Base-by-base conservation (phyloP, 2,113 vertebrate genomes). In the Myrmecobius fasciatus region DNA sequence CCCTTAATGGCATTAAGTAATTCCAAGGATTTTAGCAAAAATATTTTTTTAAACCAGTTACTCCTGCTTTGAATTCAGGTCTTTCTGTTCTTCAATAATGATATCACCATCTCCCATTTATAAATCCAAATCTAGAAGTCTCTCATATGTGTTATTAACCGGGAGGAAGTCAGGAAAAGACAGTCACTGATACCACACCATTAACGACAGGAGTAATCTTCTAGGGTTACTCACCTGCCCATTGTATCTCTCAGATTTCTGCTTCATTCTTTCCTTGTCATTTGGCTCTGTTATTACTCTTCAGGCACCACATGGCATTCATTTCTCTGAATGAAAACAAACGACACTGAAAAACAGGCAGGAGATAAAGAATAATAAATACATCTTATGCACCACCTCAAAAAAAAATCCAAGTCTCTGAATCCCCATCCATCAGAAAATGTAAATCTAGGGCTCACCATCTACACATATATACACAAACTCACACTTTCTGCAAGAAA, bases 341-440 rank as follows among this genome's bases (percentile, higher is more conserved):
- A 99, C 97, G 98, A 98, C 94, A 96, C 93, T 96, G 96, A 92
- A 96, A 93, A 94, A 97, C 91, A 98, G 97, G 97, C 96, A 97
- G 97, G 96, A 98, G 98, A 99, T 98, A 99, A 98, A 98, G 98
- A 97, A 98, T 98, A 98, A 98, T 98, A 98, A 98, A 98, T 97
- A 98, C 96, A 92, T 98, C 98, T 98, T 98, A 98, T 98, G 98
- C 97, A 97, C 98, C 96, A 98, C 97, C 96, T 98, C 98, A 96
- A 95, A 92, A 95, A 97, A 91, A 96, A 94, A 48, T 22, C 93
- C 88, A 88, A 60, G 97, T 94, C 93, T 98, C 96, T 95, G 97
- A 97, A 96, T 98, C 97, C 94, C 97, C 97, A 98, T 98, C 97
- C 96, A 97, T 98, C 97, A 97, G 98, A 96, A 98, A 97, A 97